Percentiles rank a stretch among this genome's conserved stretches.
These are phyloP conservation scores for Ectropis grisescens DNA, from an alignment of 1,140 invertebrate species.

Conservation along the genomic window DNA sequence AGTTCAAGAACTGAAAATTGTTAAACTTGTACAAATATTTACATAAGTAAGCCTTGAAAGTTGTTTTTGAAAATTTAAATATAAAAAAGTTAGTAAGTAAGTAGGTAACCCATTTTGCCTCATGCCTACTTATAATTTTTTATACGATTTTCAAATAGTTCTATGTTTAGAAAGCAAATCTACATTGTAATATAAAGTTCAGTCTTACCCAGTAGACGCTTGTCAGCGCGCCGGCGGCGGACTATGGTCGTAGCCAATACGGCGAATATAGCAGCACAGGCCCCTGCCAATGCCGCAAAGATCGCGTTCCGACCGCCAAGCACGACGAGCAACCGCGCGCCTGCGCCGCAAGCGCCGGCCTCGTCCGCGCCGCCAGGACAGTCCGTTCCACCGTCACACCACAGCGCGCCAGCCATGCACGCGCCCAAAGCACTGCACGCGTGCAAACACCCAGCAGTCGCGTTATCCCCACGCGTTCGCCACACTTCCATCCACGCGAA, in stretches of 20 bases:
- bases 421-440: slow-evolving; percentile 41
- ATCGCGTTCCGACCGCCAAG: slow-evolving; percentile 58
- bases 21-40: too few relatives aligned
- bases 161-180: too few relatives aligned
- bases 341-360: slow-evolving; percentile 43
- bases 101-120: too few relatives aligned
- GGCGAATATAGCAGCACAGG: slow-evolving; percentile 49
- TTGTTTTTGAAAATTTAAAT: too few relatives aligned
- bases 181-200: too few relatives aligned
- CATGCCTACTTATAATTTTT: too few relatives aligned
- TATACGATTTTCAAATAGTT: too few relatives aligned
- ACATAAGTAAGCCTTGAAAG: too few relatives aligned
- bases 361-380: slow-evolving; percentile 46
- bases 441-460: slow-evolving; percentile 36
- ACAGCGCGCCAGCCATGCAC: slow-evolving; percentile 34
- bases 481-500: slow-evolving; percentile 53
- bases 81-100: too few relatives aligned
- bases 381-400: slow-evolving; percentile 36
- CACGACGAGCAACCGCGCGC: slow-evolving; percentile 32
- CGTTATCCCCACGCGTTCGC: slow-evolving; percentile 40
- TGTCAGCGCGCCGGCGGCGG: slow-evolving; percentile 44
- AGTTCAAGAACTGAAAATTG: too few relatives aligned
- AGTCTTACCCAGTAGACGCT: slow-evolving; percentile 70
- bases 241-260: slow-evolving; percentile 33
- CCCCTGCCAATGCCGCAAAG: slow-evolving; percentile 52